These are phyloP conservation scores for Diaprepes abbreviatus DNA, from an alignment of 2,888 invertebrate species.

Conservation along the genomic window DNA sequence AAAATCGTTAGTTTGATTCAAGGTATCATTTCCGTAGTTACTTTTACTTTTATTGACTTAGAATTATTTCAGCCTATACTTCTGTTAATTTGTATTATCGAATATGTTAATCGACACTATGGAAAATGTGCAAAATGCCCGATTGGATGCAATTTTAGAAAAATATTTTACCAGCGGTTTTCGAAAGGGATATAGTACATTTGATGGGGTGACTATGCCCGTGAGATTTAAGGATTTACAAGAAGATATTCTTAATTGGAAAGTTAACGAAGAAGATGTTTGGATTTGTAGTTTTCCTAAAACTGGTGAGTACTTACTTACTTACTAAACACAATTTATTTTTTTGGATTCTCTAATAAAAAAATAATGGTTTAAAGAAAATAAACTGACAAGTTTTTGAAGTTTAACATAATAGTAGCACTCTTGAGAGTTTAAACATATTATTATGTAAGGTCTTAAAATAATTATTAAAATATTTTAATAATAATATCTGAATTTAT, in stretches of 20 bases:
- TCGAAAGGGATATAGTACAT: slow-evolving; percentile 57
- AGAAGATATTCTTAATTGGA: slow-evolving; percentile 62
- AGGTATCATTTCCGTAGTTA: not conserved
- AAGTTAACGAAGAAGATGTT: slow-evolving; percentile 68
- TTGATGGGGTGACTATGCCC: slow-evolving; percentile 66
- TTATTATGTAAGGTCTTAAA: too few relatives aligned
- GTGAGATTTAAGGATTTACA: slow-evolving; percentile 65
- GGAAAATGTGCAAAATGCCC: slow-evolving; percentile 33
- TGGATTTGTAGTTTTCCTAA: slow-evolving; percentile 73
- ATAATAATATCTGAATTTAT: too few relatives aligned
- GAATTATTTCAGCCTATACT: not conserved
- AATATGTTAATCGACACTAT: slow-evolving; percentile 35
- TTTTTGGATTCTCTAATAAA: too few relatives aligned
- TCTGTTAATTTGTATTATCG: not conserved
- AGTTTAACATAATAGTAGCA: too few relatives aligned
- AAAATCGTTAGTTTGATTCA: slow-evolving; percentile 11
- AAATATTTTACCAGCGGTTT: slow-evolving; percentile 59
- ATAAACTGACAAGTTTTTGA: too few relatives aligned
- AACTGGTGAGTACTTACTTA: slow-evolving; percentile 66
- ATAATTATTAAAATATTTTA: too few relatives aligned
- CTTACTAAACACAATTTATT: too few relatives aligned
- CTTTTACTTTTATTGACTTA: slow-evolving; percentile 11
- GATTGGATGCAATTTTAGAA: slow-evolving; percentile 55
- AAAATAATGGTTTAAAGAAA: too few relatives aligned
- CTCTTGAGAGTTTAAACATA: too few relatives aligned